Evolutionary conservation across 2,888 invertebrate species (phyloP), one percentile per base, ranked within the genome.

Genomic region (Pterobdella sp.): DNA sequence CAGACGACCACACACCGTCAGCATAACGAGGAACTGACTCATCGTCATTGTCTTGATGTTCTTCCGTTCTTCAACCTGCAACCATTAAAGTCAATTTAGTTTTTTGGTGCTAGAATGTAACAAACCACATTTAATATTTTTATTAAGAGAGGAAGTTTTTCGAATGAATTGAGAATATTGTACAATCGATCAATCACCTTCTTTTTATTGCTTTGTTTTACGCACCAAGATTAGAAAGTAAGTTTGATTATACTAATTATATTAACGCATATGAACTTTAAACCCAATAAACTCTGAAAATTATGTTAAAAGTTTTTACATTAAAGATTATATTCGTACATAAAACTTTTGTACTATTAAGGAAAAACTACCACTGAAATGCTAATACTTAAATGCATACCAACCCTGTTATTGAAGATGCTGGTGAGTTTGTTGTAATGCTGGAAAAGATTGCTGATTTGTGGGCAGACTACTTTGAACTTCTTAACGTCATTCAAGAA

Each of bases 401-500:
- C 10, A 22, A 56, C 60, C 60, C 60, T 56, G n/a, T 7, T n/a
- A 26, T 56, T 56, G 60, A 56, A 26, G 60, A 56, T n/a, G 60
- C 10, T n/a, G 7, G 60, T n/a, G n/a, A 56, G 60, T 3, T 4
- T 14, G 14, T 4, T 56, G 60, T 14, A 56, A 26, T 56, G 60
- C 10, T 56, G 18, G 60, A 18, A n/a, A n/a, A 56, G 4, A 26
- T 22, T 56, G 60, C 26, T 26, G 10, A 56, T 22, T 22, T 56
- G 60, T 4, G 60, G 60, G 4, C n/a, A 22, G n/a, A 56, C 60
- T 3, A 56, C 60, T 26, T 56, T 4, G n/a, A 3, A 4, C 10
- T 56, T 56, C n/a, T 22, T 56, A 26, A 56, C 60, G n/a, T 56
- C 60, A 56, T n/a, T 56, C n/a, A 56, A 22, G 60, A 56, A 56